Evolutionary conservation across 2,888 invertebrate species (phyloP), one percentile per base, ranked within the genome.

Genomic region (Miltochrista miniata): DNA sequence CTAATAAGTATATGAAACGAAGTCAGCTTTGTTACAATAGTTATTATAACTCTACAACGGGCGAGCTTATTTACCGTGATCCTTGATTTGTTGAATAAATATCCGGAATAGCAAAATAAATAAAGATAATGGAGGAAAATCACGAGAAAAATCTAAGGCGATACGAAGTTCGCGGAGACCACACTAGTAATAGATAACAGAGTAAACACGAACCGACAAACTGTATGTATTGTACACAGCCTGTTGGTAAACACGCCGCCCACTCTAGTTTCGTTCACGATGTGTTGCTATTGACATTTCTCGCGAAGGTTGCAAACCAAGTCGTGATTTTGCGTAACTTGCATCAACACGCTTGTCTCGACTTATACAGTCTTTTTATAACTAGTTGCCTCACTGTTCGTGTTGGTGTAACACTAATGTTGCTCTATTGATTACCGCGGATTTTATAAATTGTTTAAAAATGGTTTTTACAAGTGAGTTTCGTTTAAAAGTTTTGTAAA

Each of bases 271-370:
- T 51, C 59, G 58, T 68, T 71, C 73, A 76, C 79, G 77, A 79
- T 78, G 82, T 77, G 76, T 74, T 74, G 82, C 81, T 89, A 88
- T 90, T 90, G 90, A 90, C 90, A 90, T 90, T 90, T 85, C 82
- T 77, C 76, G 76, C 79, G 88, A 90, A 90, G 90, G 90, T 83
- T 85, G 82, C 79, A 68, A 63, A 55, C 59, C 56, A 78, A 75
- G 85, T 88, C 87, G 88, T 88, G 88, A 85, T 89, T 90, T 89
- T 88, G 90, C 87, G 88, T 87, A 88, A 90, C 82, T 80, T 72
- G 76, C 78, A 78, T 73, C 78, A 80, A 73, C 81, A 77, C 68
- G 69, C 65, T 71, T 67, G 73, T 69, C 75, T 79, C 73, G 8
- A 75, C 72, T 74, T 77, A 72, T 74, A 72, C 64, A 56, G 71